Evolutionary conservation across 1,140 invertebrate genomes (phyloP), one percentile per base, ranked within the genome.

Genomic region (Portunus trituberculatus): DNA sequence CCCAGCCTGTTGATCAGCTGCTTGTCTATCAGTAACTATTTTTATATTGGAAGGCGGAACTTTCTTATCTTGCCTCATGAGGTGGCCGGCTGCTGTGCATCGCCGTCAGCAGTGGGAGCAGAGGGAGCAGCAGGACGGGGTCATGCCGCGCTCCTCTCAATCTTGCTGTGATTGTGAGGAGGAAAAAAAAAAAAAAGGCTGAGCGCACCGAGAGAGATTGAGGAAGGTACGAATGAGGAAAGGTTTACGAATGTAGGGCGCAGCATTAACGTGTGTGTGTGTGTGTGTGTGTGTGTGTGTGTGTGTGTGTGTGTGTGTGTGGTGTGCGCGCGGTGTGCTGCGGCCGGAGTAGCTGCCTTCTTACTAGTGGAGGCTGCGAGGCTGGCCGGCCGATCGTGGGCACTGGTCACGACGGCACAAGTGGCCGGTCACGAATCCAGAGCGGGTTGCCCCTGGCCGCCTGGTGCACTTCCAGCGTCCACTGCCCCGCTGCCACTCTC

Each of bases 341-440:
- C 7, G 87, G 87, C 20, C 29, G 87, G 87, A 48, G 89, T 59
- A 48, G 52, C 89, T 10, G 45, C 90, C 90, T 28, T 52, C 48
- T 45, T 87, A 93, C 92, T 86, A 84, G 94, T 84, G 82, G 46
- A 92, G 91, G 82, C 39, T 82, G 89, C 29, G 89, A 46, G 94
- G 76, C 89, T 45, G 93, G 52, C 29, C 45, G 29, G 25, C 46
- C 20, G 94, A 84, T 95, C 94, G 94, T 95, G 94, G 94, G 90
- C 83, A 86, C 31, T 91, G 94, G 94, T 95, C 94, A 95, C 94
- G 94, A 95, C 94, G 94, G 83, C 76, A 95, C 94, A 95, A 95
- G 94, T 95, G 94, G 91, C 94, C 91, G 91, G 94, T 95, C 94
- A 95, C 94, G 94, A 95, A 95, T 95, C 83, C 94, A 95, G 94